Percentiles rank a stretch among this genome's conserved stretches.
These are phyloP conservation scores for Malacoraja senta DNA, from an alignment of 2,797 vertebrate species.

Conservation along the genomic window DNA sequence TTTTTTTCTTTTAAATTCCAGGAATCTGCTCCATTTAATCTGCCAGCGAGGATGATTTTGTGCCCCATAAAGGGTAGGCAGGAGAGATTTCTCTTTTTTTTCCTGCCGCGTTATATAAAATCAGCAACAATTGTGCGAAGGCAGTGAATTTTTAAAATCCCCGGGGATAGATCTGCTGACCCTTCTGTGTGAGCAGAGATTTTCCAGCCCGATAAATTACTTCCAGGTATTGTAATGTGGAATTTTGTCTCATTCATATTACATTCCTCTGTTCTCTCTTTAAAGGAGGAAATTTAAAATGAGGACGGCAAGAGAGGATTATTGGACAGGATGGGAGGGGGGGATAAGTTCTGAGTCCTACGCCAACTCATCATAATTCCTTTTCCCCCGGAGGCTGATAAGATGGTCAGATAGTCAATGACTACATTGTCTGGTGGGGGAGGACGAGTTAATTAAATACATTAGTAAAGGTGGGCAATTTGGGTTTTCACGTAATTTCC, in stretches of 20 bases:
- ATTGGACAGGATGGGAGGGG: no score
- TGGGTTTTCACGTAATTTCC: no score
- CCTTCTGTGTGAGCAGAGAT: neutral
- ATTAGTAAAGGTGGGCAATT: no score
- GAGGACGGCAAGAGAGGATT: no score
- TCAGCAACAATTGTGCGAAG: neutral
- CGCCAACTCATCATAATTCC: neutral
- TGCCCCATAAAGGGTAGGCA: neutral
- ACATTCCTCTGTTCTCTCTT: neutral
- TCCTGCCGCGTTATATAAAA: neutral
- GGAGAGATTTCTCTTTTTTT: neutral
- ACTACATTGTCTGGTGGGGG: no score
- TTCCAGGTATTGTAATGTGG: neutral
- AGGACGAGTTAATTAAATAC: no score
- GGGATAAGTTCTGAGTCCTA: neutral
- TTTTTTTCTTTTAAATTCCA: neutral
- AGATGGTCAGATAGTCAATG: no score
- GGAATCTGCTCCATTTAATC: neutral
- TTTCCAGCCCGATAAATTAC: neutral
- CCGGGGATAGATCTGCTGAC: neutral
- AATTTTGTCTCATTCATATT: neutral
- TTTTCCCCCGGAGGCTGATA: neutral
- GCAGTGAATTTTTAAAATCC: neutral
- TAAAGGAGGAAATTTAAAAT: no score
- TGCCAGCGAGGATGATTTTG: conserved; percentile 11